Evolutionary conservation across 2,888 invertebrate genomes (phyloP).

Genomic region (Linnaemya tessellans): DNA sequence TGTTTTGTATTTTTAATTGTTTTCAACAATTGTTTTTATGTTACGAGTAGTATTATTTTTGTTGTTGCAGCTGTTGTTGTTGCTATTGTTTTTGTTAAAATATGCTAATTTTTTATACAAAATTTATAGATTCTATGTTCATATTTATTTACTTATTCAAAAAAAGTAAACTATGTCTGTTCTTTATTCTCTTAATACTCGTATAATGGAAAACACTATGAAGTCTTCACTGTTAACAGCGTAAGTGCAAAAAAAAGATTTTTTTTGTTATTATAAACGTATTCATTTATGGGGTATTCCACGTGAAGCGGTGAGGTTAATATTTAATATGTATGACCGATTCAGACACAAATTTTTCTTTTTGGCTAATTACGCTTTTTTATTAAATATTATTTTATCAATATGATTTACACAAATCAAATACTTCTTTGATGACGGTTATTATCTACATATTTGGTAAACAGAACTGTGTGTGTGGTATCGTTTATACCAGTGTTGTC

Average conservation of each 20-base stretch:
- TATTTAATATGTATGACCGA: not conserved
- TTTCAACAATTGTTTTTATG: conserved; percentile 41
- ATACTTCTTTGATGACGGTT: too few relatives aligned
- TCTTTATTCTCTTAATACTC: conserved; percentile 3
- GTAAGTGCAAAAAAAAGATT: not conserved
- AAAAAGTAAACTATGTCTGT: not conserved
- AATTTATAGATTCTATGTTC: conserved; percentile 45
- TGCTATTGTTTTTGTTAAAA: conserved; percentile 18
- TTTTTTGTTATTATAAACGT: conserved; percentile 1
- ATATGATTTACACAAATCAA: too few relatives aligned
- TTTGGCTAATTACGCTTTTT: too few relatives aligned
- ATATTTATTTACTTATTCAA: conserved; percentile 50
- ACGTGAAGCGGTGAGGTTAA: not conserved
- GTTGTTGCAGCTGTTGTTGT: not conserved
- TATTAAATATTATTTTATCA: too few relatives aligned
- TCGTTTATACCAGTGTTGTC: too few relatives aligned
- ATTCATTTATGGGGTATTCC: not conserved
- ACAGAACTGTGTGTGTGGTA: too few relatives aligned
- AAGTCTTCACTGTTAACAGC: not conserved
- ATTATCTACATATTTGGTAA: too few relatives aligned
- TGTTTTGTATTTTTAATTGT: conserved; percentile 59
- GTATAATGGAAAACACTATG: conserved; percentile 27
- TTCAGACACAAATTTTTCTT: too few relatives aligned
- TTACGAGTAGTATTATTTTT: conserved; percentile 12
- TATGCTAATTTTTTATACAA: conserved; percentile 56